A percentile compares a stretch with the other conserved stretches of the same genome.
These are phyloP conservation scores for Marmota flaviventris DNA, from an alignment of 2,113 vertebrate genomes.

Conservation along the genomic window DNA sequence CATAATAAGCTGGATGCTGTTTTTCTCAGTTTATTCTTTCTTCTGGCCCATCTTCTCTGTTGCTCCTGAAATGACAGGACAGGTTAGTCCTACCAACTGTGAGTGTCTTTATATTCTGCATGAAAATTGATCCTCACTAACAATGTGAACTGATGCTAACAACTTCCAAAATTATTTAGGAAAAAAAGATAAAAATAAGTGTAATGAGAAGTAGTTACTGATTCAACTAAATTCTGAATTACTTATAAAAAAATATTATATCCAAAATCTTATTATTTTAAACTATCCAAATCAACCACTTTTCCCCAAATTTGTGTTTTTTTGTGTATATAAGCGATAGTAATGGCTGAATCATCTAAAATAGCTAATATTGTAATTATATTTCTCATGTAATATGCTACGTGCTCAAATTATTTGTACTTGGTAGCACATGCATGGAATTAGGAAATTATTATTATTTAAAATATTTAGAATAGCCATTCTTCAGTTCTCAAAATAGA, in stretches of 20 bases:
- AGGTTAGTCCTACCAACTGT: conserved; percentile 25
- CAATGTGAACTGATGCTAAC: not conserved
- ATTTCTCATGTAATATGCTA: not conserved
- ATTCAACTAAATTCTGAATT: not conserved
- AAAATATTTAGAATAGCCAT: not conserved
- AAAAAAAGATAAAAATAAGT: not conserved
- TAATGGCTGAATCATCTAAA: not conserved
- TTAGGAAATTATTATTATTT: not conserved
- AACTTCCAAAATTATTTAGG: not conserved
- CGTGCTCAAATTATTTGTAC: conserved; percentile 13
- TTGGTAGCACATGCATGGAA: not conserved
- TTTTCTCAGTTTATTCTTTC: not conserved
- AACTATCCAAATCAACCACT: not conserved
- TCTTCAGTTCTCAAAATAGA: not conserved
- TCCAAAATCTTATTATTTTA: not conserved
- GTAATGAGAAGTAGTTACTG: not conserved
- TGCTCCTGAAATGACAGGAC: conserved; percentile 61
- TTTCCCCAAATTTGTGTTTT: not conserved
- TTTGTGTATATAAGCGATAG: not conserved
- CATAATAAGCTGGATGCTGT: conserved; percentile 38
- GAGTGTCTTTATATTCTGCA: not conserved
- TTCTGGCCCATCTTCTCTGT: conserved; percentile 40
- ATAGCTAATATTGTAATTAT: not conserved
- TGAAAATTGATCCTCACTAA: not conserved
- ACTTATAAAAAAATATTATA: not conserved